Evolutionary conservation across 2,888 invertebrate genomes (phyloP), one percentile per base, ranked within the genome.

Genomic region (Caenorhabditis sp.): DNA sequence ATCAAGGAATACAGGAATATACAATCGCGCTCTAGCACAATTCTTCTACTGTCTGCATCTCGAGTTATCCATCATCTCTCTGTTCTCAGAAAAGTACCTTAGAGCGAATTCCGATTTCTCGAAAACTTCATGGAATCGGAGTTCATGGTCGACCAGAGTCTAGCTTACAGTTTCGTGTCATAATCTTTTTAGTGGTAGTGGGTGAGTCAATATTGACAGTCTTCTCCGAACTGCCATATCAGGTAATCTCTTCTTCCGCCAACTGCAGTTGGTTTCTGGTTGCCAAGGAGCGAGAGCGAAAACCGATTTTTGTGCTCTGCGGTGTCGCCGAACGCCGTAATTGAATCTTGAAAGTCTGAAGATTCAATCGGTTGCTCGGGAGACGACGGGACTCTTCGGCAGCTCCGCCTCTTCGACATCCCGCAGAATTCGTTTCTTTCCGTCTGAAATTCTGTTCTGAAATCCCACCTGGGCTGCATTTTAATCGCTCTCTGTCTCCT

Each of bases 151-250:
- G 11, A n/a, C 18, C 47, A 47, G 47, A 47, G 47, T 51, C 24
- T 51, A 51, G 24, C 26, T 26, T 24, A 22, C 26, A 26, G 24
- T 22, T 51, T 2, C 9, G 32, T 3, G 20, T 51, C 9, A 20
- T 47, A 50, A 47, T 64, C 56, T 47, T 64, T 56, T 72, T 64
- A 60, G 28, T n/a, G 18, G 50, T 56, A 40, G 53, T 26, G 53
- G n/a, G 51, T 74, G 65, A 67, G 76, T 76, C 67, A 67, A 76
- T 68, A 76, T 67, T 76, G 67, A 61, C 65, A 20, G 24, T n/a
- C n/a, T n/a, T n/a, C n/a, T n/a, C n/a, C n/a, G n/a, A n/a, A n/a
- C n/a, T n/a, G 11, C 65, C 67, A 61, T 76, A 61, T 76, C 47
- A 60, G 32, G 62, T 61, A 58, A 62, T 35, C 26, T 70, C 24